phyloP scores from a whole-genome alignment of 2,113 vertebrate genomes.

The Aspidoscelis tigris region DNA sequence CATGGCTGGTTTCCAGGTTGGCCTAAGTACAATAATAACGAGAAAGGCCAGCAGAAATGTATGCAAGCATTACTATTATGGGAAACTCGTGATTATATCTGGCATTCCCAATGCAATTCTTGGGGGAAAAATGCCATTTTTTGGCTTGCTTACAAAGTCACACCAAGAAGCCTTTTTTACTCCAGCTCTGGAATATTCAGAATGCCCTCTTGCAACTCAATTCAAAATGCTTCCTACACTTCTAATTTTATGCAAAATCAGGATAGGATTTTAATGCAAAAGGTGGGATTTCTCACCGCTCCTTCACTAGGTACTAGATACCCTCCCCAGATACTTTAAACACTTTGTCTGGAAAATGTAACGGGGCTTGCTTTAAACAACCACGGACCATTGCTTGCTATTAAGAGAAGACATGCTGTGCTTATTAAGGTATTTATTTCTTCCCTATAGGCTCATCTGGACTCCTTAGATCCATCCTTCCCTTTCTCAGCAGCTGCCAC shows the following conservation, averaged over 20 bases:
- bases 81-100: no score
- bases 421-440: background rate
- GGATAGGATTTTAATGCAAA: background rate
- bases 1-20: no score
- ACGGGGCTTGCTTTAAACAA: background rate
- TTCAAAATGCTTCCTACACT: background rate
- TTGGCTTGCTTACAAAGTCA: no score
- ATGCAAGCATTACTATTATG: no score
- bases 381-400: background rate
- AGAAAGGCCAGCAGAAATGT: no score
- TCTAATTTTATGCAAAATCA: background rate
- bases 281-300: background rate
- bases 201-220: no score
- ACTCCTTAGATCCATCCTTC: background rate
- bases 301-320: no score
- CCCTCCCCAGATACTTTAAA: background rate
- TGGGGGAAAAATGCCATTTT: no score
- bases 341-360: background rate
- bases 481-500: constrained; percentile 12
- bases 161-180: no score
- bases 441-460: background rate
- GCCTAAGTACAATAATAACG: no score
- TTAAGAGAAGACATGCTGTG: background rate
- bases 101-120: no score
- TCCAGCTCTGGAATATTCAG: no score